phyloP scores from a whole-genome alignment of 2,113 vertebrate genomes.

The Zapus hudsonius region DNA sequence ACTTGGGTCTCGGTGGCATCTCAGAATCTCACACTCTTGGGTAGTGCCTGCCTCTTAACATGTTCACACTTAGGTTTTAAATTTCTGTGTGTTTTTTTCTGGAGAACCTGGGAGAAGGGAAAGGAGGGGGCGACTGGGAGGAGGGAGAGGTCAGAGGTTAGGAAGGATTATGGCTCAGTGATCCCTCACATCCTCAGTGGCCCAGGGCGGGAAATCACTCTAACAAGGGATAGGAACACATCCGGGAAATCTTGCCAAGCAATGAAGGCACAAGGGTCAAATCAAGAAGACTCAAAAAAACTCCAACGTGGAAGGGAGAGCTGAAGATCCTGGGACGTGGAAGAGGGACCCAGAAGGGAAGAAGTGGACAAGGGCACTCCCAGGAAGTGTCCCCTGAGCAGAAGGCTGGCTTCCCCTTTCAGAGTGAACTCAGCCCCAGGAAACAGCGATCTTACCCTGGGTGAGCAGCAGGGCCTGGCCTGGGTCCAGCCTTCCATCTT shows the following conservation, averaged over 20 bases:
- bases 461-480: background rate
- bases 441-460: background rate
- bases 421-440: background rate
- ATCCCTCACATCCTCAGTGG: conserved; percentile 23
- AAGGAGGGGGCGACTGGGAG: background rate
- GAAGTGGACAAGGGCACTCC: too few species aligned
- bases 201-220: background rate
- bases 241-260: background rate
- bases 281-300: background rate
- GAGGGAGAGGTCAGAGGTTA: conserved; percentile 65
- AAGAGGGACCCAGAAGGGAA: accelerated
- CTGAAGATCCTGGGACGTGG: background rate
- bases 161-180: conserved; percentile 46
- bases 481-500: too few species aligned
- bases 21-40: background rate
- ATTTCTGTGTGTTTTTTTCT: background rate
- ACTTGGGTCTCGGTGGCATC: too few species aligned
- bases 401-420: background rate
- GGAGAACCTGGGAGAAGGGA: background rate
- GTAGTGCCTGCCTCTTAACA: background rate
- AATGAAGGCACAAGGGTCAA: background rate
- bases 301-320: too few species aligned
- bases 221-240: background rate
- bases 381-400: too few species aligned
- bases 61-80: accelerated